Base-by-base conservation (phyloP, 2,888 invertebrate genomes). In the Emmelina monodactyla region DNA sequence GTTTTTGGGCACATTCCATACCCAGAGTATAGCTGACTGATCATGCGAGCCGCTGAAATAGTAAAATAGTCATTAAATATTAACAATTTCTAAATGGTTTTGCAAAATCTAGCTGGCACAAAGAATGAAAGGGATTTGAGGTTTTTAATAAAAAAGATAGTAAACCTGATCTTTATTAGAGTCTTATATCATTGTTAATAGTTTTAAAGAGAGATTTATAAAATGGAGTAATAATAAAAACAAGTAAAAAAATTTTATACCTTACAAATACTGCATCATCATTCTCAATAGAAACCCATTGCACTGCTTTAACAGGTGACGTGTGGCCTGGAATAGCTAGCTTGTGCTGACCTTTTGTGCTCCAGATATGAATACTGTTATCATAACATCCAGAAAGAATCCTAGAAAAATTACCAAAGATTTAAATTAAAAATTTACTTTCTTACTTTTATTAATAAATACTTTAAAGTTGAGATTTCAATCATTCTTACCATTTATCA, bases 331-430 rank as follows among this genome's bases (percentile, higher is more conserved):
- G 89, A 44, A 94, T 89, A 1, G 91, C 89, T 14, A 92, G 76
- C 43, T 89, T 85, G 58, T 92, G 90, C 54, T 90, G 89, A 3
- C 96, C 95, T 63, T 89, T 89, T 2, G 83, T 84, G 9, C 88
- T 90, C 95, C 96, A 97, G 40, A 97, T 84, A 52, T 94, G 92
- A 28, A 97, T 72, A 35, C 94, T 92, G 62, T 92, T 91, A 62
- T 97, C 97, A 69, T 97, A 97, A 63, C 94, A 92, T 14, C 97
- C 97, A 33, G 92, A 89, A 30, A 97, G 63, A 41, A 97, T 91
- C 90, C 92, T 92, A 51, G 19, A 76, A 72, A 22, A 28, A 30
- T 19, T 6, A 19, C 19, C 19, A 19, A 5, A 19, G 19, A 6
- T 19, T 33, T 40, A 41, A 51, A 56, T 10, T 32, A 28, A 5